Conservation (phyloP, 2,113 vertebrate species). For the Sarotherodon lohbergeri region DNA sequence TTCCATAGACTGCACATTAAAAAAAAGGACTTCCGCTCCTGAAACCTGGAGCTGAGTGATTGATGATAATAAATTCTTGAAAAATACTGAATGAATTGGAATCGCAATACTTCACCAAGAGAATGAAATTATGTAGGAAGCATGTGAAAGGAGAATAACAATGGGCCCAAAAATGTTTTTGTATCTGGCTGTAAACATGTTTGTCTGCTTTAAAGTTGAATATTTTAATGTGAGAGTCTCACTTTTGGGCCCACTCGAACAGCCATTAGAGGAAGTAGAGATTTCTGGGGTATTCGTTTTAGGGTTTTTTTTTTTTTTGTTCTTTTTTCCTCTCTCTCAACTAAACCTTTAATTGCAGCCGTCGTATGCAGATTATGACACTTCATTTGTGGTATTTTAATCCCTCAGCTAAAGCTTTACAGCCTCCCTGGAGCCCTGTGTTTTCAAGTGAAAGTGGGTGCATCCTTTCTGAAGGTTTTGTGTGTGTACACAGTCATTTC, state of each 20-base stretch:
- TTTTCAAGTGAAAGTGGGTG: neutral
- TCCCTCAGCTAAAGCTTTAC: neutral
- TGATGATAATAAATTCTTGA: neutral
- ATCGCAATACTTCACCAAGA: neutral
- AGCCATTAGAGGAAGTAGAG: neutral
- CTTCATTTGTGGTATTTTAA: neutral
- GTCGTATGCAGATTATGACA: neutral
- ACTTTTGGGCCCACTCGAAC: neutral
- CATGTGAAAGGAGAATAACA: neutral
- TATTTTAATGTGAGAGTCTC: neutral
- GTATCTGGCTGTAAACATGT: neutral
- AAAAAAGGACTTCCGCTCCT: rapidly evolving
- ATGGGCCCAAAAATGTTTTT: neutral
- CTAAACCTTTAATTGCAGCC: neutral
- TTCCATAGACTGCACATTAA: neutral
- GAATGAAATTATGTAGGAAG: neutral
- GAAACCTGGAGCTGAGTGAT: neutral
- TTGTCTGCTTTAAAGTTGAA: neutral
- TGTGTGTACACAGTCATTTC: neutral
- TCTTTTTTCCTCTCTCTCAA: neutral
- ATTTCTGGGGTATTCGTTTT: neutral
- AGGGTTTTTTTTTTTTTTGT: neutral
- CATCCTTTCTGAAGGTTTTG: neutral
- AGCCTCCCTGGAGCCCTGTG: neutral
- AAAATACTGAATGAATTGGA: neutral